These are phyloP conservation scores for Alviniconcha strummeri DNA, from an alignment of 2,888 invertebrate species.

Conservation along the genomic window DNA sequence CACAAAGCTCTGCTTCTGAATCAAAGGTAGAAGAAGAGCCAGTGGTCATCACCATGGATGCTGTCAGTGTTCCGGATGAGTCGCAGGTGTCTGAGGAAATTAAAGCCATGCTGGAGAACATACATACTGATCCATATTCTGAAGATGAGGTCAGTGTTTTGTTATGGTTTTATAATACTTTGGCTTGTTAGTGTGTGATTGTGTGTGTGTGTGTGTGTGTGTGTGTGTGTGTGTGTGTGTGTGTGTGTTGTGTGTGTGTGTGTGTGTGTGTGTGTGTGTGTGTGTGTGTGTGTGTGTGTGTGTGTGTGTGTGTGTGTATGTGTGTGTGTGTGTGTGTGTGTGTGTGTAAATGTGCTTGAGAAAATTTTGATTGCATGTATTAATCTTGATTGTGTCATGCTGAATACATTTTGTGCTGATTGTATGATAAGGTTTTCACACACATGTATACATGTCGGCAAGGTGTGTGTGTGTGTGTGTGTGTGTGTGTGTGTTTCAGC, in stretches of 20 bases:
- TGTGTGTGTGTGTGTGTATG: neutral
- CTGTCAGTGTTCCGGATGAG: constrained; percentile 54
- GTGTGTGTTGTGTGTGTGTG: neutral
- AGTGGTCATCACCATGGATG: constrained; percentile 43
- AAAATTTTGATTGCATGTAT: too few species aligned
- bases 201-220: neutral
- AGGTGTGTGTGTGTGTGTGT: neutral
- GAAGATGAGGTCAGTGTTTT: constrained; percentile 65
- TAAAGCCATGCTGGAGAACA: constrained; percentile 48
- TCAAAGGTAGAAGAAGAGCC: constrained; percentile 5
- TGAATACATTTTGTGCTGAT: too few species aligned
- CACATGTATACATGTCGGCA: too few species aligned
- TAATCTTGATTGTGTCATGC: too few species aligned
- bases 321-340: neutral
- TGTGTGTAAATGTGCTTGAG: neutral
- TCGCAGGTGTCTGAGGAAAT: constrained; percentile 47
- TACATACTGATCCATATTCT: constrained; percentile 65
- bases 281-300: neutral
- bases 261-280: neutral
- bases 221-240: neutral
- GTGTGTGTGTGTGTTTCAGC: constrained; percentile 53
- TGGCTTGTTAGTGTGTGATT: neutral
- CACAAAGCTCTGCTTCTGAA: too few species aligned
- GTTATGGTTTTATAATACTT: neutral
- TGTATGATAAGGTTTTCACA: too few species aligned